Evolutionary conservation across 2,113 vertebrate species (phyloP), one percentile per base, ranked within the genome.

Genomic region (Lutjanus erythropterus): DNA sequence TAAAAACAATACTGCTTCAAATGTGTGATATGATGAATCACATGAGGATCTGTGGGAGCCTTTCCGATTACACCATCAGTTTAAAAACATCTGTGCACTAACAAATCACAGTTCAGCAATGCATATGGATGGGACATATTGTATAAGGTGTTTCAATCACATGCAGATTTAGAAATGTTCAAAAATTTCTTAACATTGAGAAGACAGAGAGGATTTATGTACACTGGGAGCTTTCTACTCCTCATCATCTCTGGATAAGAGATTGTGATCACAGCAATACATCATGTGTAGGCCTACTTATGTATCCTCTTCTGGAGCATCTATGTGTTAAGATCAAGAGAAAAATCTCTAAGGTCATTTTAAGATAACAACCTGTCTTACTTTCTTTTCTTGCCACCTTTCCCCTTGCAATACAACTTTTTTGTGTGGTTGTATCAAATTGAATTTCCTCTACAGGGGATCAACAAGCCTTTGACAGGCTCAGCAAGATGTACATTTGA

Each of bases 11-110:
- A 59, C 33, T 7, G 9, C 23, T 66, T 39, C 33, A 47, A 71
- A 31, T n/a, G 46, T n/a, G 46, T 64, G n/a, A 72, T 50, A 29
- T 39, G 69, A 73, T 61, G 0, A 1, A 56, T 55, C 35, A 61
- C 35, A 61, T 1, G 14, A 3, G 15, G 33, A 27, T 23, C 55
- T 59, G 2, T 18, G 33, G 7, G 33, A 35, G 33, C 7, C 31
- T 49, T 23, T 52, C 42, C 29, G 6, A 64, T 35, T 46, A 23
- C 47, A 58, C 2, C 49, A 47, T n/a, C 39, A 79, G 55, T n/a
- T n/a, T n/a, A 31, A 39, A 12, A 64, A 9, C 16, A 18, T 44
- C 23, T 23, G 16, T 61, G n/a, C 29, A 23, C 29, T 64, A 46
- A 59, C 3, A 50, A 33, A 4, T 5, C 14, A 65, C 50, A 11